phyloP scores from a whole-genome alignment of 2,888 invertebrate species.

The Dysmachus trigonus region DNA sequence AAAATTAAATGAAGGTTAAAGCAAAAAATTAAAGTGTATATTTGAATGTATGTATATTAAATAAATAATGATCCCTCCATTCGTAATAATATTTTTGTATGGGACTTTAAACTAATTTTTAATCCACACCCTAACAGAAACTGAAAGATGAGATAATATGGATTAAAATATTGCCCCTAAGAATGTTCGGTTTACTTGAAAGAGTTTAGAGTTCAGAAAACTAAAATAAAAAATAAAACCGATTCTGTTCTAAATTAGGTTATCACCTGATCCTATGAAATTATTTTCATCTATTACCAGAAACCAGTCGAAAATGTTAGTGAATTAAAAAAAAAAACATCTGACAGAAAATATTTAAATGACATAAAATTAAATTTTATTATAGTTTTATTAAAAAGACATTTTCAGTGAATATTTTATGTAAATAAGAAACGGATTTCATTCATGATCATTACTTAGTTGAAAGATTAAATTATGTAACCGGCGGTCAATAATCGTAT shows the following conservation, averaged over 20 bases:
- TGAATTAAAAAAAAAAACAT: too few relatives aligned
- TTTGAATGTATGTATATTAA: too few relatives aligned
- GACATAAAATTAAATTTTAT: background rate
- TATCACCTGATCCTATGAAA: background rate
- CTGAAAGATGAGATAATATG: too few relatives aligned
- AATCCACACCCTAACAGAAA: too few relatives aligned
- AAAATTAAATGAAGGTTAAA: too few relatives aligned
- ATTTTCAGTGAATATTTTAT: background rate
- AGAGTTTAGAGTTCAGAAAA: background rate
- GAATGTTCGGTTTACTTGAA: background rate
- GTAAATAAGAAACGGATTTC: background rate
- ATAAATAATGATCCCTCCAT: too few relatives aligned
- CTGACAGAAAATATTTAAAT: too few relatives aligned
- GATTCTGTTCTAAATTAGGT: background rate
- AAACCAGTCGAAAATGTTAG: background rate
- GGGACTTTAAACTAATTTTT: too few relatives aligned
- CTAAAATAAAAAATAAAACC: background rate
- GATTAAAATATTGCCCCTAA: background rate
- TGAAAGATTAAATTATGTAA: background rate
- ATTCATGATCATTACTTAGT: background rate
- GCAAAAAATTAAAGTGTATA: too few relatives aligned
- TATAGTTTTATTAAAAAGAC: background rate
- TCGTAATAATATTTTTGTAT: too few relatives aligned
- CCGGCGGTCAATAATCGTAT: background rate
- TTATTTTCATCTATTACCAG: background rate